Base-by-base conservation (phyloP, 2,888 invertebrate species). In the Rhagonycha fulva region DNA sequence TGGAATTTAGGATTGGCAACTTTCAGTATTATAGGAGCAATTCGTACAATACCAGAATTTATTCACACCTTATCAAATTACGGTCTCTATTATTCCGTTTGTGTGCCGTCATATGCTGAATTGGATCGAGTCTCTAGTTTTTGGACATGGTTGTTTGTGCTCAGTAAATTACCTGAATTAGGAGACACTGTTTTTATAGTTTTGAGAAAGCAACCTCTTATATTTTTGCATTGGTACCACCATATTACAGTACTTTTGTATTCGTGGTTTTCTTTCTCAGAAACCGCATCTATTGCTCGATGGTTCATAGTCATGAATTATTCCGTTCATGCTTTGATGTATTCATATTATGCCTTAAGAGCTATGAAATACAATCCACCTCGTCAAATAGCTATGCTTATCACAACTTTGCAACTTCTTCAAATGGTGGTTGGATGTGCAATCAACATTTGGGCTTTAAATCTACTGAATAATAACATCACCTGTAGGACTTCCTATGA, bases 241-340 rank as follows among this genome's bases (percentile, higher is more conserved):
- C 98, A 98, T 89, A 96, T 97, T 86, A 97, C 97, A 30, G 98
- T 98, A 72, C 91, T 98, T 79, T 91, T 98, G 71, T 98, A 97
- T 89, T 95, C 96, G n/a, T 98, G 98, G 97, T 97, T 95, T 89
- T 94, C 95, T 10, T 96, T 96, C 89, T 94, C 95, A 69, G 96
- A 96, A 88, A 95, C 95, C 89, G 95, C 96, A 72, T 93, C 96
- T 10, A 95, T 95, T 63, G 96, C 96, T 71, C 92, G 97, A 81
- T 97, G 97, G 97, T 97, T 96, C 89, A 94, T 97, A 84, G 95
- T 96, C 74, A 96, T 97, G 96, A 97, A 97, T 89, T 97, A 96
- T 86, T 94, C 94, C 85, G 96, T 97, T 72, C 96, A 96, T 88
- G 92, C 93, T 76, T 92, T 96, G 82, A 98, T 98, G 97, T 97